These are phyloP conservation scores for Aplysina aerophoba DNA, from an alignment of 37 sponge, comb jelly and placozoan genomes.

Conservation along the genomic window DNA sequence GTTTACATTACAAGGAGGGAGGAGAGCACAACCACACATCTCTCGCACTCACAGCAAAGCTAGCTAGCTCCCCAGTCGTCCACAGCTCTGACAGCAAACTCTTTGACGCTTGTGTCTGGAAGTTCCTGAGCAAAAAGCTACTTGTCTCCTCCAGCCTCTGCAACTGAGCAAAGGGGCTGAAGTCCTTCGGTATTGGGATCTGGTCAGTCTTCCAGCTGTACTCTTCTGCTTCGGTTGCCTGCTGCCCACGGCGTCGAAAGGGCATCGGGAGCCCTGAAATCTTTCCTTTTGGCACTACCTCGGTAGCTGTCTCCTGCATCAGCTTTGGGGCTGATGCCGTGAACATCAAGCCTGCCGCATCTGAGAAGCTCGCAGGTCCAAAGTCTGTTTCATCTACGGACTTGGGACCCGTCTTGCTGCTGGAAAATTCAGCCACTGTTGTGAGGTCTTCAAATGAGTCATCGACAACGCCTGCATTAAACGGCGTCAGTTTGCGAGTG, in stretches of 20 bases:
- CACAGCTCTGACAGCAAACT: neutral
- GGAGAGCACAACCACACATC: too few relatives aligned
- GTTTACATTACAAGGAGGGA: too few relatives aligned
- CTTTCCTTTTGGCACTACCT: neutral
- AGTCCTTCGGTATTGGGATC: slow-evolving; percentile 55
- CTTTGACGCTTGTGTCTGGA: neutral
- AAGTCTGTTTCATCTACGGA: slow-evolving; percentile 28
- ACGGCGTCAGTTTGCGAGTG: neutral
- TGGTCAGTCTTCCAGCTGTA: slow-evolving; percentile 42
- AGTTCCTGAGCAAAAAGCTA: slow-evolving; percentile 1
- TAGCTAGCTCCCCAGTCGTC: neutral
- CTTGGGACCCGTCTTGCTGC: neutral
- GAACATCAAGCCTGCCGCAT: neutral
- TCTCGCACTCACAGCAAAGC: slow-evolving; percentile 18
- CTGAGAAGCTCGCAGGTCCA: slow-evolving; percentile 18
- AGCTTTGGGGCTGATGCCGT: neutral
- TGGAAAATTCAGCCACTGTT: neutral
- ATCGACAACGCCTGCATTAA: neutral
- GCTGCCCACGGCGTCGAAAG: neutral
- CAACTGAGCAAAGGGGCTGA: slow-evolving; percentile 27
- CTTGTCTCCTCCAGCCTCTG: slow-evolving; percentile 51
- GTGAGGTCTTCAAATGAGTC: slow-evolving; percentile 35
- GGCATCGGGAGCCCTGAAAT: neutral
- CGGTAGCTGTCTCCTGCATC: neutral
- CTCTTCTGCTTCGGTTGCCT: neutral